Percentiles rank a stretch among this genome's conserved stretches.
phyloP scores from a whole-genome alignment of 2,888 invertebrate genomes.

The Ennomos quercinarius region DNA sequence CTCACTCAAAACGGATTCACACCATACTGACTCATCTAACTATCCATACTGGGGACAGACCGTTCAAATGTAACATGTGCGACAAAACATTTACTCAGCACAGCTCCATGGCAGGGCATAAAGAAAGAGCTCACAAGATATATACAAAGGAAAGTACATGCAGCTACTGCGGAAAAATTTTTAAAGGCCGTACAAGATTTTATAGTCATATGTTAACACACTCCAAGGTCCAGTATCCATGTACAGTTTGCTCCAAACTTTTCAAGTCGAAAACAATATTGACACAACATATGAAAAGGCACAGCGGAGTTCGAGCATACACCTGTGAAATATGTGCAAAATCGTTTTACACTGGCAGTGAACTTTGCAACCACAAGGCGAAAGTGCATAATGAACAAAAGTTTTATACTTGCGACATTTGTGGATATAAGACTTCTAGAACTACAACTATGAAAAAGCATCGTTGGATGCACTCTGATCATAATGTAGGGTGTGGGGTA shows the following conservation, averaged over 20 bases:
- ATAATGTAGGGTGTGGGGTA: constrained; percentile 57
- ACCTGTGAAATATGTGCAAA: constrained; percentile 70
- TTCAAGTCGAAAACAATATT: constrained; percentile 50
- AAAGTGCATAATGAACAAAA: constrained; percentile 55
- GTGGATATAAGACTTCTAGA: constrained; percentile 56
- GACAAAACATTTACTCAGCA: constrained; percentile 59
- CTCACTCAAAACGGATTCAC: constrained; percentile 57
- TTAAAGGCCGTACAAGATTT: constrained; percentile 58
- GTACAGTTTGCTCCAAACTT: constrained; percentile 58
- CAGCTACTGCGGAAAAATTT: constrained; percentile 65
- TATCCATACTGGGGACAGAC: constrained; percentile 65
- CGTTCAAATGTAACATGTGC: constrained; percentile 63
- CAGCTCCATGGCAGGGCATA: constrained; percentile 60
- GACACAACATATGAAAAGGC: constrained; percentile 61
- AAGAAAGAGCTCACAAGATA: constrained; percentile 59
- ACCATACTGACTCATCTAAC: constrained; percentile 60
- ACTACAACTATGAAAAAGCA: constrained; percentile 54
- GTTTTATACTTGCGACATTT: constrained; percentile 59
- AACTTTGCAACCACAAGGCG: constrained; percentile 64
- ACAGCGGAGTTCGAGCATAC: constrained; percentile 60
- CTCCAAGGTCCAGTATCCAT: constrained; percentile 42
- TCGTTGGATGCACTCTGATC: constrained; percentile 53
- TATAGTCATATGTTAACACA: constrained; percentile 64
- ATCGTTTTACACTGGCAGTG: constrained; percentile 62
- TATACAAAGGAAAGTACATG: constrained; percentile 61